Evolutionary conservation across 2,797 vertebrate species (phyloP).

Genomic region (Scolopax rusticola): DNA sequence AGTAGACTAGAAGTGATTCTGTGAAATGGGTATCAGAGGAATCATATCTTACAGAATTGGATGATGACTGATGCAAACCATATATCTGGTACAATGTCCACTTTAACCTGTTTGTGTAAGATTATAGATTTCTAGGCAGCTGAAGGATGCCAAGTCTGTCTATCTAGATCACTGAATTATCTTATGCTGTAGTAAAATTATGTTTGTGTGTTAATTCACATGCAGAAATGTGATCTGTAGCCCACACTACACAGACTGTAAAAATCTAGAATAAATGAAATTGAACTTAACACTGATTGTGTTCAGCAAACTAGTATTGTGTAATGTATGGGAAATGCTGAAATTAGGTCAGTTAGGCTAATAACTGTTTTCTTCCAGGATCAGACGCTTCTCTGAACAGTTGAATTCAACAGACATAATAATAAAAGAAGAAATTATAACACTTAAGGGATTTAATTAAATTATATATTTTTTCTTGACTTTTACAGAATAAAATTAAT

Average conservation of each 20-base stretch:
- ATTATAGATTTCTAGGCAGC: not conserved
- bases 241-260: not conserved
- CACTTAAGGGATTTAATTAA: not conserved
- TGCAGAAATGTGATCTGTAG: not conserved
- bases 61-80: not conserved
- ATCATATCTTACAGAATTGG: not conserved
- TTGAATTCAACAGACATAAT: not conserved
- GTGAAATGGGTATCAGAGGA: not conserved
- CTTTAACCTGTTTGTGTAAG: not conserved
- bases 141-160: not conserved
- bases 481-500: not conserved
- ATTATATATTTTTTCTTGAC: not conserved
- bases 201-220: not conserved
- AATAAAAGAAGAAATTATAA: not conserved
- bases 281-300: not conserved
- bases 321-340: constrained; percentile 3
- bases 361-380: not conserved
- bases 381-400: not conserved
- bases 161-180: not conserved
- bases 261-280: not conserved
- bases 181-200: not conserved
- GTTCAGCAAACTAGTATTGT: not conserved
- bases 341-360: constrained; percentile 47
- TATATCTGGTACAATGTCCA: not conserved
- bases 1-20: not conserved